Percentiles rank a stretch among this genome's conserved stretches.
These are phyloP conservation scores for human DNA, from an alignment of 2,113 vertebrate species.

Conservation along the genomic window DNA sequence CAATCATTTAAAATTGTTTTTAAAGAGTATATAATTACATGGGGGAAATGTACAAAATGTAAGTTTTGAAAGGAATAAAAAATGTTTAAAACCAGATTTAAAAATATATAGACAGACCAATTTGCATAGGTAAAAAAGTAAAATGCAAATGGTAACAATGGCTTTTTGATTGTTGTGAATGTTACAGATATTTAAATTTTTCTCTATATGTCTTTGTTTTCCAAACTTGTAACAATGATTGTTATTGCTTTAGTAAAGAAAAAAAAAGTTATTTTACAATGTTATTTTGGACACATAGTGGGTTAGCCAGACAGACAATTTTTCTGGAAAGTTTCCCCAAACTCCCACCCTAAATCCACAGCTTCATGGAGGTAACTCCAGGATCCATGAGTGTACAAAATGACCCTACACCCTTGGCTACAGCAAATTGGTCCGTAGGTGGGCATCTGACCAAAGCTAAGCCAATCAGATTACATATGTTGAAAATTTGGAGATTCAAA, in stretches of 20 bases:
- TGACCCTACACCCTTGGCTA: too few relatives aligned
- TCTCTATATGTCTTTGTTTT: neutral
- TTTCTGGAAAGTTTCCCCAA: neutral
- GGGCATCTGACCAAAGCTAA: neutral
- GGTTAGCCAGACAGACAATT: neutral
- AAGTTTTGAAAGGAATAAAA: slow-evolving; percentile 2
- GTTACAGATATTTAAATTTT: neutral
- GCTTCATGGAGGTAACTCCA: neutral
- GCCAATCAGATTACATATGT: neutral
- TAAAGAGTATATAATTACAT: neutral
- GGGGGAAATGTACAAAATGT: neutral
- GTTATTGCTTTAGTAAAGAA: neutral
- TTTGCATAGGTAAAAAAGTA: neutral
- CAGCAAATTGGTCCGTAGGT: neutral
- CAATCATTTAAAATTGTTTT: neutral
- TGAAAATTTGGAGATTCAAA: neutral
- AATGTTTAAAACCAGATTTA: slow-evolving; percentile 20
- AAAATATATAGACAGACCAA: neutral
- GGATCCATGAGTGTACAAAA: neutral
- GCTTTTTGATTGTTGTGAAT: neutral
- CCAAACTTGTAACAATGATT: neutral
- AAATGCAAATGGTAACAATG: neutral
- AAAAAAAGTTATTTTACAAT: neutral
- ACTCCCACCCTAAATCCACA: neutral
- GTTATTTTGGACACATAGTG: neutral